phyloP scores from a whole-genome alignment of 2,113 vertebrate species.

The Heterotilapia buettikoferi region DNA sequence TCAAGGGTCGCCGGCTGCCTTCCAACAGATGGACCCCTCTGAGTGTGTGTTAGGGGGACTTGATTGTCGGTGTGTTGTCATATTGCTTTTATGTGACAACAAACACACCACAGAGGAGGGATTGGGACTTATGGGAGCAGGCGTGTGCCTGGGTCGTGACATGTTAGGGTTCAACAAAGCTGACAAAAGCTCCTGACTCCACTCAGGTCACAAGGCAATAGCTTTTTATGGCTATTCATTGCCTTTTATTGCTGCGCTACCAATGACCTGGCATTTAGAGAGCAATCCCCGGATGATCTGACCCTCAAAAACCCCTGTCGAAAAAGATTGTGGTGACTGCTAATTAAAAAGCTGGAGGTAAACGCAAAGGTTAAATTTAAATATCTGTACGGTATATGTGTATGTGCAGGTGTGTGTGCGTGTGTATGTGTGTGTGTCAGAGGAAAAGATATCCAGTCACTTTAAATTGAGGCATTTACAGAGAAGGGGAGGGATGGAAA shows the following conservation, averaged over 20 bases:
- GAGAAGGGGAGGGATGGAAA: not conserved
- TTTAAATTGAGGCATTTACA: not conserved
- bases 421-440: not conserved
- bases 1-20: constrained; percentile 57
- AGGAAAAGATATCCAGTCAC: not conserved
- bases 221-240: not conserved
- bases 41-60: not conserved
- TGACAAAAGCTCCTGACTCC: constrained; percentile 37
- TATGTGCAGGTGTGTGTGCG: not conserved
- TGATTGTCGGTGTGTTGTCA: constrained; percentile 29
- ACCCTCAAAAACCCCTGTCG: not conserved
- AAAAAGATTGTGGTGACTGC: not conserved
- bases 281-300: constrained; percentile 1
- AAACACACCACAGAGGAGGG: constrained; percentile 6
- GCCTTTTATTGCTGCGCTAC: constrained; percentile 11
- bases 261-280: constrained; percentile 39
- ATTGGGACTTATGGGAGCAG: not conserved
- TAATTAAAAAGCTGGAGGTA: constrained; percentile 5
- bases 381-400: not conserved
- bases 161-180: constrained; percentile 50
- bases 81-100: constrained; percentile 35
- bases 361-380: not conserved
- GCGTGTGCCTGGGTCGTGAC: constrained; percentile 46
- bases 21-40: constrained; percentile 53
- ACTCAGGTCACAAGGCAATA: constrained; percentile 19